Conservation (phyloP, 1,140 invertebrate genomes). For the Diachasma alloeum region DNA sequence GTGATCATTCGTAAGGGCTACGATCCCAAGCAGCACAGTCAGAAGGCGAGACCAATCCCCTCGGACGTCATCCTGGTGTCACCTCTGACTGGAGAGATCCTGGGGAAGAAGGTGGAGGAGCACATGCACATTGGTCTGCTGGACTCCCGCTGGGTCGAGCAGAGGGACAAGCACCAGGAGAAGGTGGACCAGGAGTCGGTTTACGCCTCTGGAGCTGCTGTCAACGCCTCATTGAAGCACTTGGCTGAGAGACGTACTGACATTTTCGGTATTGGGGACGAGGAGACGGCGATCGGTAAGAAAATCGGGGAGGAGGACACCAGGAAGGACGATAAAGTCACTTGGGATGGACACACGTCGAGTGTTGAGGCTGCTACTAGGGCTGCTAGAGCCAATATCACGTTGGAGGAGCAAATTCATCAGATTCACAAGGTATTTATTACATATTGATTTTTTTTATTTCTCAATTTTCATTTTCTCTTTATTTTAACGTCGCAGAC, state of each 20-base stretch:
- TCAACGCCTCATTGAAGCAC: conserved; percentile 94
- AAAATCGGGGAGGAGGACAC: conserved; percentile 97
- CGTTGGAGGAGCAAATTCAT: conserved; percentile 96
- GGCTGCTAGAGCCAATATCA: conserved; percentile 93
- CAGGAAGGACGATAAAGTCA: conserved; percentile 88
- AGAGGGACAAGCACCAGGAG: conserved; percentile 89
- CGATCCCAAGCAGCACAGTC: conserved; percentile 86
- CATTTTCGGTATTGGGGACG: conserved; percentile 98
- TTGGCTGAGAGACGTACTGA: conserved; percentile 98
- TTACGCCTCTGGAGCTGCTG: conserved; percentile 87
- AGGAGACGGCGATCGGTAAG: conserved; percentile 98
- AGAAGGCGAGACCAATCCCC: conserved; percentile 68
- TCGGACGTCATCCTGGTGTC: conserved; percentile 95
- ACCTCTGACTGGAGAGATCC: conserved; percentile 98
- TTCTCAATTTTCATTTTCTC: too few relatives aligned
- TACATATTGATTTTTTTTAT: too few relatives aligned
- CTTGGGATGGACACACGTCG: conserved; percentile 98
- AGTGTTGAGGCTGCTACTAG: conserved; percentile 91
- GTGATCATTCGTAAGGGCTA: conserved; percentile 96
- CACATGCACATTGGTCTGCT: conserved; percentile 97
- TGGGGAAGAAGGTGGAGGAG: conserved; percentile 95
- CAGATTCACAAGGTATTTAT: conserved; percentile 84
- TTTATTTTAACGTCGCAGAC: too few relatives aligned
- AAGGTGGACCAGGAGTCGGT: conserved; percentile 87
- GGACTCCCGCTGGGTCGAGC: conserved; percentile 98